These are phyloP conservation scores for Danionella cerebrum DNA, from an alignment of 2,113 vertebrate genomes.

Conservation along the genomic window DNA sequence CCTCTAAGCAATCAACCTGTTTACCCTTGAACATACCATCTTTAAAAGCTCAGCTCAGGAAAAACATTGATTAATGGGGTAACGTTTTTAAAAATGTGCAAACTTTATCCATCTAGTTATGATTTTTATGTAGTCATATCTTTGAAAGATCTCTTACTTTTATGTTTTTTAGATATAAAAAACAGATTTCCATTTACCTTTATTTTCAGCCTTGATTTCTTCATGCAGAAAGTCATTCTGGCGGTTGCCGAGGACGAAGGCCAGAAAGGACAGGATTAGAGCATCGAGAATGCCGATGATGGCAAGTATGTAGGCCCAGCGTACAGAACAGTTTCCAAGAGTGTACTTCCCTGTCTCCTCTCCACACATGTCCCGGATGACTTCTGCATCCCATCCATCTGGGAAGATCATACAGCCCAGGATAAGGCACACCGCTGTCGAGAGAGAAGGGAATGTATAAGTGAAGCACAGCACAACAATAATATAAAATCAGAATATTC, in stretches of 20 bases:
- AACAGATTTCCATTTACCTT: slow-evolving; percentile 60
- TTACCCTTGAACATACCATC: too few species aligned
- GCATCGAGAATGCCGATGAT: slow-evolving; percentile 90
- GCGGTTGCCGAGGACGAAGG: slow-evolving; percentile 89
- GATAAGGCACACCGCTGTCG: slow-evolving; percentile 82
- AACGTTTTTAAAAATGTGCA: too few species aligned
- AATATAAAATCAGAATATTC: not conserved
- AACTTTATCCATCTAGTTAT: too few species aligned
- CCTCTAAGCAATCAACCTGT: too few species aligned
- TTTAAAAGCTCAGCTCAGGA: too few species aligned
- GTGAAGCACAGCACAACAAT: not conserved
- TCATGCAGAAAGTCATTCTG: slow-evolving; percentile 83
- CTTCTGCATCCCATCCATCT: slow-evolving; percentile 86
- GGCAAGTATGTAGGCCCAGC: slow-evolving; percentile 90
- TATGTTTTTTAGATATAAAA: not conserved
- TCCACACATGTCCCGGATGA: slow-evolving; percentile 86
- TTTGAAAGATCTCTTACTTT: too few species aligned
- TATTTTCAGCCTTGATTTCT: slow-evolving; percentile 80
- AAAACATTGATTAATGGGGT: too few species aligned
- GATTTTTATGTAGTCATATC: too few species aligned
- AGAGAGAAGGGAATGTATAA: not conserved
- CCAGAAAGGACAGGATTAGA: slow-evolving; percentile 89
- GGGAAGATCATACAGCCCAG: slow-evolving; percentile 91
- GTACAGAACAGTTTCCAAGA: slow-evolving; percentile 84
- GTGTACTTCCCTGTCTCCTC: slow-evolving; percentile 84